Percentiles rank a stretch among this genome's conserved stretches.
phyloP scores from a whole-genome alignment of 2,113 vertebrate genomes.

The Nesogale talazaci region DNA sequence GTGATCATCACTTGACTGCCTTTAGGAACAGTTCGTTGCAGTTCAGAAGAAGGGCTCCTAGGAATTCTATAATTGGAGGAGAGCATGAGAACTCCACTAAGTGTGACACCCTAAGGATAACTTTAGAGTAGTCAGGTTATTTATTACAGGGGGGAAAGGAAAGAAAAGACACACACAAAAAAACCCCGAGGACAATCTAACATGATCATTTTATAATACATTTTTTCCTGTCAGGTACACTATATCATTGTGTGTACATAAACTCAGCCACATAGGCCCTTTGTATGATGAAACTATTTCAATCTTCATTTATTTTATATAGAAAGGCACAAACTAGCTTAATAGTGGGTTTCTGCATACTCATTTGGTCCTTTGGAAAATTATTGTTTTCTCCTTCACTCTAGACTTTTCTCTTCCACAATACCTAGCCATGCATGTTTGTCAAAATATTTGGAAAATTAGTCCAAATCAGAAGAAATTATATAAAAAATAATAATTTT shows the following conservation, averaged over 20 bases:
- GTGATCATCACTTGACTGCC: slow-evolving; percentile 18
- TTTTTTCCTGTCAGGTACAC: neutral
- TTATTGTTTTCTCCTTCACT: neutral
- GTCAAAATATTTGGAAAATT: neutral
- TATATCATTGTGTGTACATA: neutral
- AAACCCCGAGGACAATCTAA: neutral
- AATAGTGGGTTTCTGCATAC: neutral
- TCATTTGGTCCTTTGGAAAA: neutral
- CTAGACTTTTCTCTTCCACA: neutral
- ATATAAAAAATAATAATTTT: neutral
- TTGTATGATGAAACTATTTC: neutral
- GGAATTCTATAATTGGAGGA: slow-evolving; percentile 45
- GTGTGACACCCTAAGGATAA: slow-evolving; percentile 35
- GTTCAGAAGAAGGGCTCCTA: slow-evolving; percentile 1
- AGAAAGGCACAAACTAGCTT: neutral
- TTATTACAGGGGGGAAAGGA: neutral
- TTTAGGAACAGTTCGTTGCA: neutral
- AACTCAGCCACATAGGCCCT: neutral
- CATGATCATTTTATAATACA: slow-evolving; percentile 13
- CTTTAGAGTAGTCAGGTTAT: neutral
- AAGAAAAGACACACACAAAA: neutral
- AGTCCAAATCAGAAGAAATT: neutral
- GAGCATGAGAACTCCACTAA: neutral
- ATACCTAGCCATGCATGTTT: neutral
- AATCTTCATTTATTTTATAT: neutral